Evolutionary conservation across 1,140 invertebrate genomes (phyloP).

Genomic region (Drosophila arawakana): DNA sequence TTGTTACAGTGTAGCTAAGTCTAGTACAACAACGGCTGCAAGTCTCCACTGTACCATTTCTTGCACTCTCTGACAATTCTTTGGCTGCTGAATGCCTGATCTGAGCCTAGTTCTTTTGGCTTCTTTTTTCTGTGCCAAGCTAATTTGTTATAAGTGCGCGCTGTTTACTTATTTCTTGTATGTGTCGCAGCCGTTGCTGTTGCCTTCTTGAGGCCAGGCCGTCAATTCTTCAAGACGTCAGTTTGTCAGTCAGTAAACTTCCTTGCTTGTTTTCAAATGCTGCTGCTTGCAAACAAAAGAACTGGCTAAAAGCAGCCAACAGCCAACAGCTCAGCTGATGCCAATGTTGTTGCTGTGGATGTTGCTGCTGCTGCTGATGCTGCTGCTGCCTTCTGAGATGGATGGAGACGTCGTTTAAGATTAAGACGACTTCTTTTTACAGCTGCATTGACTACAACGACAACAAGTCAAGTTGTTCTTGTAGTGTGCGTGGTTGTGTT

Average conservation of each 20-base stretch:
- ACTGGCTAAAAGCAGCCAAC: slow-evolving; percentile 75
- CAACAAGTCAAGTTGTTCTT: slow-evolving; percentile 50
- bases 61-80: not conserved
- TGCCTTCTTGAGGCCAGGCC: slow-evolving; percentile 57
- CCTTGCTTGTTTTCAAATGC: slow-evolving; percentile 75
- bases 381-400: slow-evolving; percentile 60
- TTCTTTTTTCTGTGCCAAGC: slow-evolving; percentile 49
- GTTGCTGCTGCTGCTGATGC: slow-evolving; percentile 20
- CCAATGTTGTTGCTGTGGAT: slow-evolving; percentile 26
- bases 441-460: slow-evolving; percentile 52
- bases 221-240: slow-evolving; percentile 60
- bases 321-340: slow-evolving; percentile 53
- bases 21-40: slow-evolving; percentile 23
- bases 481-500: slow-evolving; percentile 27
- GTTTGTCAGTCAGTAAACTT: slow-evolving; percentile 54
- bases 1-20: not conserved
- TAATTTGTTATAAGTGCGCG: slow-evolving; percentile 63
- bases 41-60: not conserved
- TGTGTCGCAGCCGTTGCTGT: slow-evolving; percentile 34
- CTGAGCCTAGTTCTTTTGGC: slow-evolving; percentile 27
- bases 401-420: slow-evolving; percentile 83
- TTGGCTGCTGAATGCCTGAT: slow-evolving; percentile 13
- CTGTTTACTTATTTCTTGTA: slow-evolving; percentile 65
- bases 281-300: slow-evolving; percentile 59
- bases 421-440: slow-evolving; percentile 83